These are phyloP conservation scores for Mohoua ochrocephala DNA, from an alignment of 2,113 vertebrate genomes.

Conservation along the genomic window DNA sequence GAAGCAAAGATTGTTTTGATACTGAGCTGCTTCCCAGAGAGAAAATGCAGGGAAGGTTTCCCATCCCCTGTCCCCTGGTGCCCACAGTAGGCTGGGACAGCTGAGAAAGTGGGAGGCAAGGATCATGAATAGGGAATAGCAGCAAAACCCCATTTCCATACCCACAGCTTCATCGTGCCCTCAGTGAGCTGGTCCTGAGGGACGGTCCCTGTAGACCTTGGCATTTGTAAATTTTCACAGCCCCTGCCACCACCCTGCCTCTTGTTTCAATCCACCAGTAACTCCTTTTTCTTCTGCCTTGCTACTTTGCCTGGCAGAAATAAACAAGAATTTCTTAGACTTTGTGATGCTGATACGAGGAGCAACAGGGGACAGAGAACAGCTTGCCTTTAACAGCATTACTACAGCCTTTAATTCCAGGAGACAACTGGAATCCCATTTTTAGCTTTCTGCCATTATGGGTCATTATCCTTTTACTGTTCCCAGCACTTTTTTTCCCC, in stretches of 20 bases:
- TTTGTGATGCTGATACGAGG: neutral
- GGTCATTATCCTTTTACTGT: conserved; percentile 1
- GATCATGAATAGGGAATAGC: fast-evolving
- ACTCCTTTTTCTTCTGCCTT: neutral
- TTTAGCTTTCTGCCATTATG: conserved; percentile 12
- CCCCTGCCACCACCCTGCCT: neutral
- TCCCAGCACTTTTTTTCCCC: neutral
- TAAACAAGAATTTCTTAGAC: neutral
- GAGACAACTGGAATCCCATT: conserved; percentile 16
- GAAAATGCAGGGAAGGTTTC: neutral
- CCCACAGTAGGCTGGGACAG: neutral
- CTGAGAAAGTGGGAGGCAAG: neutral
- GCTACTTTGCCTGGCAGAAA: neutral
- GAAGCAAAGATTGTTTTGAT: neutral
- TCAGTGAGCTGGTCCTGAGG: neutral
- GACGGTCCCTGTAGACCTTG: neutral
- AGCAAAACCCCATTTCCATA: neutral
- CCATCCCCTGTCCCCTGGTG: neutral
- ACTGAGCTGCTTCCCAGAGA: neutral
- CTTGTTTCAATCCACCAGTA: neutral
- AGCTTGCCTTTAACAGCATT: neutral
- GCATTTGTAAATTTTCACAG: neutral
- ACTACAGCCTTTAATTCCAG: neutral
- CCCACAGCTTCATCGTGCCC: neutral
- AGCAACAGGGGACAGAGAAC: neutral